Evolutionary conservation across 2,888 invertebrate genomes (phyloP).

Genomic region (Piscicola geometra): DNA sequence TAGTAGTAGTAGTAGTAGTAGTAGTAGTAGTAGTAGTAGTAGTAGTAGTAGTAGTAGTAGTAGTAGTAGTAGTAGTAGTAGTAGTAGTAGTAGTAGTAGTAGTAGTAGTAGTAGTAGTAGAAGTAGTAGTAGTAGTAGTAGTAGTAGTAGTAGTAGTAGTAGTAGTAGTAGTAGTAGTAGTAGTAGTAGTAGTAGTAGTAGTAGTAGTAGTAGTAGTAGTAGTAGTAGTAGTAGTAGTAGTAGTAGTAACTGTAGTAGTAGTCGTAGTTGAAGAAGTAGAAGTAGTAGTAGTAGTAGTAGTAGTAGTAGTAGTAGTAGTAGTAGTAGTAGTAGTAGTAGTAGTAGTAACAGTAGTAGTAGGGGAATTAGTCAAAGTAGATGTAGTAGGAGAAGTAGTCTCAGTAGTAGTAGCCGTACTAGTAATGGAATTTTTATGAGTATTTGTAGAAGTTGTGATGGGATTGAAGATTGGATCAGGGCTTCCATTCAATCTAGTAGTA

Average conservation of each 20-base stretch:
- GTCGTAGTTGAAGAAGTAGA: not conserved
- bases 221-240: conserved; percentile 30
- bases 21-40: conserved; percentile 28
- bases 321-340: too few relatives aligned
- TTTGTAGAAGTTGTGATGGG: too few relatives aligned
- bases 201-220: conserved; percentile 31
- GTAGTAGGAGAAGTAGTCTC: too few relatives aligned
- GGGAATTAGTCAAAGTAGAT: too few relatives aligned
- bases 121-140: conserved; percentile 22
- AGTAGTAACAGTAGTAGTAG: too few relatives aligned
- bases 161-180: conserved; percentile 32
- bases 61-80: conserved; percentile 22
- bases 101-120: conserved; percentile 25
- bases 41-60: conserved; percentile 29
- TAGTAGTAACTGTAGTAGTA: conserved; percentile 27
- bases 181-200: conserved; percentile 32
- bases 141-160: too few relatives aligned
- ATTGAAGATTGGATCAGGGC: too few relatives aligned
- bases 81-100: conserved; percentile 2
- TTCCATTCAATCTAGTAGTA: too few relatives aligned
- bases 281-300: too few relatives aligned
- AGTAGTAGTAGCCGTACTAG: too few relatives aligned
- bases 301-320: too few relatives aligned
- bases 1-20: conserved; percentile 19
- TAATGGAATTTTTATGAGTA: too few relatives aligned